Base-by-base conservation (phyloP, 1,140 invertebrate genomes). In the Hyposmocoma kahamanoa region DNA sequence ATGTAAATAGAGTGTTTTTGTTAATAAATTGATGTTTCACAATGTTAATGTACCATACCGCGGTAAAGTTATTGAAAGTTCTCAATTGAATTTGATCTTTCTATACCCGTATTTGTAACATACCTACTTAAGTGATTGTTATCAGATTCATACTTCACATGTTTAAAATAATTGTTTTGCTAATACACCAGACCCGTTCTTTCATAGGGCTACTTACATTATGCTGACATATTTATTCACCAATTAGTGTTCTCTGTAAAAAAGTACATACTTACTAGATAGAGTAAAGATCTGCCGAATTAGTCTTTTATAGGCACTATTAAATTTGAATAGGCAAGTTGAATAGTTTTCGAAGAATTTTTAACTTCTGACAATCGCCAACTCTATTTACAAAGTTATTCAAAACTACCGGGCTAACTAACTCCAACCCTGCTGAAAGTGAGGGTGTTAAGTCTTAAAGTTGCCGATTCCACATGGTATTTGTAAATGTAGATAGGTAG, bases 1-100 rank as follows among this genome's bases (percentile, higher is more conserved):
- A 67, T 82, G 78, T 82, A 84, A 63, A 84, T 84, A 84, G 69
- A 73, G 68, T 78, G 72, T 75, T 84, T 77, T 80, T 80, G 78
- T 84, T 82, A 69, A 61, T 67, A 62, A 64, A 76, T 78, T 77
- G 71, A 77, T 81, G 75, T 84, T 78, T 75, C 64, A 63, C 67
- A 68, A 74, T 73, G 75, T 81, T 76, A 62, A 76, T 74, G 75
- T 81, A 73, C 59, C 56, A 67, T 53, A 61, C 62, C 58, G 67
- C 59, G 62, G 42, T 22, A n/a, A n/a, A 47, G 32, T 34, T 34
- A 36, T 36, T 36, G n/a, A 36, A 13, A 36, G 32, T 36, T 36
- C 15, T 36, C 15, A 36, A 36, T 36, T 6, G 32, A 36, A 36
- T 17, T n/a, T 36, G 32, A 36, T 6, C 32, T 36, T 6, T 36